These are phyloP conservation scores for Chrysochloris asiatica DNA, from an alignment of 2,113 vertebrate species.

Conservation along the genomic window DNA sequence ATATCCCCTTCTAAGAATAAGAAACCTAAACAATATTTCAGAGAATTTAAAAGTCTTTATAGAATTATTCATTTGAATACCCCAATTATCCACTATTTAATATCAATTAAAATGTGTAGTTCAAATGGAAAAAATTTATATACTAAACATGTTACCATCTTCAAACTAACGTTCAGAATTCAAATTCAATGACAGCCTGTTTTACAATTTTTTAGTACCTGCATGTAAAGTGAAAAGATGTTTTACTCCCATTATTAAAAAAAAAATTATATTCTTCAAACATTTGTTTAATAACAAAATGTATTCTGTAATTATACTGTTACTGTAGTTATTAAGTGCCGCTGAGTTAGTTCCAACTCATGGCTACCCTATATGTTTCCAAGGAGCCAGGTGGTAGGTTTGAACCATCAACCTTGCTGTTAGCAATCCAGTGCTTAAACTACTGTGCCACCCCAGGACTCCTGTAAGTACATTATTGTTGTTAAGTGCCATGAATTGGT, in stretches of 20 bases:
- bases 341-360: too few relatives aligned
- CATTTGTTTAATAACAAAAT: slow-evolving; percentile 70
- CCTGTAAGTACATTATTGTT: too few relatives aligned
- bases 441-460: too few relatives aligned
- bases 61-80: slow-evolving; percentile 56
- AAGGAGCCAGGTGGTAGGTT: too few relatives aligned
- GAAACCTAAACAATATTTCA: slow-evolving; percentile 59
- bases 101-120: slow-evolving; percentile 68
- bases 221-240: slow-evolving; percentile 80
- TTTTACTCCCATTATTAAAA: slow-evolving; percentile 77
- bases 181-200: slow-evolving; percentile 81
- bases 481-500: too few relatives aligned
- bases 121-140: slow-evolving; percentile 76
- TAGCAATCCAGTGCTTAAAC: too few relatives aligned
- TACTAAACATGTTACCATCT: slow-evolving; percentile 81
- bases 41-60: slow-evolving; percentile 65
- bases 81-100: slow-evolving; percentile 33
- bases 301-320: slow-evolving; percentile 69
- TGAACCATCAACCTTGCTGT: too few relatives aligned
- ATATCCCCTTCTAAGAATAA: slow-evolving; percentile 46
- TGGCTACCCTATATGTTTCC: too few relatives aligned
- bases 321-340: too few relatives aligned
- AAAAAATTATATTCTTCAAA: slow-evolving; percentile 72
- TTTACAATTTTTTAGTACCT: slow-evolving; percentile 82
- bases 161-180: slow-evolving; percentile 81